Percentiles rank a stretch among this genome's conserved stretches.
Evolutionary conservation across 2,797 vertebrate species (phyloP).

Genomic region (Pseudochirops corinnae): DNA sequence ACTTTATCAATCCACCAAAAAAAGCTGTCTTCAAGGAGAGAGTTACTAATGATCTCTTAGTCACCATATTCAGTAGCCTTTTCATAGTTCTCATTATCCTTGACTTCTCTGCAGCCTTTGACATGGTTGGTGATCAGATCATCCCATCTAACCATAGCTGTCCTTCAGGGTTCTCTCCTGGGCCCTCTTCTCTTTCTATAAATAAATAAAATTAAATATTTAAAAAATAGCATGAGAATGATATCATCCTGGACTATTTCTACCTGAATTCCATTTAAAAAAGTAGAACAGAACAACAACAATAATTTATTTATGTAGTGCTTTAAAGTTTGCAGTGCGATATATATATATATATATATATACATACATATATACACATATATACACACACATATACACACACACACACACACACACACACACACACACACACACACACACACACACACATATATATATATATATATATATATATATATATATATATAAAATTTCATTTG

Average conservation of each 20-base stretch:
- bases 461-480: background rate
- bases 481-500: background rate
- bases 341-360: background rate
- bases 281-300: background rate
- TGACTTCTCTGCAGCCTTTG: background rate
- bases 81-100: background rate
- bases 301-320: background rate
- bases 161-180: background rate
- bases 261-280: background rate
- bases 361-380: background rate
- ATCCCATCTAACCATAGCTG: background rate
- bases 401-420: no score
- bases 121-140: background rate
- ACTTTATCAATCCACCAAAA: background rate
- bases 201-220: background rate
- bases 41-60: background rate
- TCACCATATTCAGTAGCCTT: background rate
- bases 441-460: background rate
- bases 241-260: background rate
- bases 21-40: background rate
- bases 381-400: no score
- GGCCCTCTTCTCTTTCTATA: background rate
- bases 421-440: no score
- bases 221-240: background rate
- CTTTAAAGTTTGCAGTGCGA: background rate